These are phyloP conservation scores for Drosophila setosimentum DNA, from an alignment of 2,888 invertebrate genomes.

Conservation along the genomic window DNA sequence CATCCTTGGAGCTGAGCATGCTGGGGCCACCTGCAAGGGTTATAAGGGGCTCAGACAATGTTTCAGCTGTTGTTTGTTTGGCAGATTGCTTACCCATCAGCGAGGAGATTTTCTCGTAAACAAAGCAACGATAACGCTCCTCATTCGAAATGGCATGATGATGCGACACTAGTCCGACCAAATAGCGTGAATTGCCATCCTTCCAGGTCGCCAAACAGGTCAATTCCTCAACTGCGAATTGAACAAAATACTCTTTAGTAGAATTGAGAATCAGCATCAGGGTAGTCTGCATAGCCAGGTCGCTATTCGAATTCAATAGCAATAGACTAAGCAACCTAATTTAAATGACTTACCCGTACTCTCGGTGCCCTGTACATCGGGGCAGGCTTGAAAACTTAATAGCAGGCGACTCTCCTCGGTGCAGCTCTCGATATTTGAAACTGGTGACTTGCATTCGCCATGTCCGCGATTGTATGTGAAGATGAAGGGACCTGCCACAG, in stretches of 20 bases:
- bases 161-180: constrained; percentile 95
- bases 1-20: constrained; percentile 85
- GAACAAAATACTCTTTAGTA: constrained; percentile 5
- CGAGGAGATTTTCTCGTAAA: constrained; percentile 93
- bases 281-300: neutral
- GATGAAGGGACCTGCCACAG: constrained; percentile 88
- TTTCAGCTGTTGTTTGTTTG: constrained; percentile 46
- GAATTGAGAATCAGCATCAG: neutral
- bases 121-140: constrained; percentile 97
- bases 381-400: constrained; percentile 97
- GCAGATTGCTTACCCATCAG: constrained; percentile 85
- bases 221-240: constrained; percentile 92
- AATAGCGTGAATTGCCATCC: constrained; percentile 95
- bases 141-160: constrained; percentile 96
- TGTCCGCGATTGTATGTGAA: constrained; percentile 97
- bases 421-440: constrained; percentile 96
- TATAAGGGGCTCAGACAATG: constrained; percentile 49
- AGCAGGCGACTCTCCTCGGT: constrained; percentile 96
- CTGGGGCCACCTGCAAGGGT: constrained; percentile 83
- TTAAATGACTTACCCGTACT: constrained; percentile 90
- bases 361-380: constrained; percentile 95
- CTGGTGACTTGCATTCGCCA: constrained; percentile 95
- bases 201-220: constrained; percentile 97
- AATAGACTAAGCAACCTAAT: neutral
- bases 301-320: neutral